These are phyloP conservation scores for Homarus gammarus DNA, from an alignment of 2,888 invertebrate genomes.

Conservation along the genomic window DNA sequence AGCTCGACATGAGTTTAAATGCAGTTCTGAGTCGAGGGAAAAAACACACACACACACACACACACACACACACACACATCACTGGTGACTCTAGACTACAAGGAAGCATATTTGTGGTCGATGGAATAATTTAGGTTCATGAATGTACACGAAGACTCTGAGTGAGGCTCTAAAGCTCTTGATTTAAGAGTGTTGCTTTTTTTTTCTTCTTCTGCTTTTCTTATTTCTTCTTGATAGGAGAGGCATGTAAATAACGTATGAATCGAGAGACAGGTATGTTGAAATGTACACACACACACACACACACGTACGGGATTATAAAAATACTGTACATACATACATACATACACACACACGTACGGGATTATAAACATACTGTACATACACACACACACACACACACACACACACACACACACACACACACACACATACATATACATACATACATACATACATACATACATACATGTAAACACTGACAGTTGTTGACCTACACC, in stretches of 20 bases:
- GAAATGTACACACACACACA: background rate
- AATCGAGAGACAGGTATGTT: no score
- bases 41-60: background rate
- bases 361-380: background rate
- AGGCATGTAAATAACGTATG: no score
- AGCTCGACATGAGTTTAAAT: background rate
- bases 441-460: background rate
- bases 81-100: no score
- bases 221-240: no score
- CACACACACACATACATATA: slow-evolving; percentile 13
- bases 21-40: background rate
- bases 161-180: no score
- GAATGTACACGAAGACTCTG: no score
- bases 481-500: no score
- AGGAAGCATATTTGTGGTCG: no score
- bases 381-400: slow-evolving; percentile 9
- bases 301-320: background rate
- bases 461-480: background rate
- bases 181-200: no score
- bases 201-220: no score
- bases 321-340: background rate
- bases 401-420: slow-evolving; percentile 18
- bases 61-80: background rate
- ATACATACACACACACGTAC: background rate
- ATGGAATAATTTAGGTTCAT: no score